phyloP scores from a whole-genome alignment of 2,888 invertebrate genomes.

The Dromius quadrimaculatus region DNA sequence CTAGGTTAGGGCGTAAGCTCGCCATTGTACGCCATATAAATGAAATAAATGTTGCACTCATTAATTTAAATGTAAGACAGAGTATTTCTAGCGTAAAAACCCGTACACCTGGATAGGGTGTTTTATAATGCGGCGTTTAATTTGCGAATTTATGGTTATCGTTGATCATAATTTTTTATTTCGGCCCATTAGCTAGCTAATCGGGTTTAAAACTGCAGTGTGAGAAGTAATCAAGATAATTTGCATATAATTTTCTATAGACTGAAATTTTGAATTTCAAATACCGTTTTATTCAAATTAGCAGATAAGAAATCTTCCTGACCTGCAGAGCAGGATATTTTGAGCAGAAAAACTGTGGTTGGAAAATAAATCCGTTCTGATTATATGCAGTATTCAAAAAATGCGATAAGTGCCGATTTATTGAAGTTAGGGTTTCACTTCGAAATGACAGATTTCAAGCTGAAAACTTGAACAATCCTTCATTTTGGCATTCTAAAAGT shows the following conservation, averaged over 20 bases:
- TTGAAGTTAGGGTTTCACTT: no score
- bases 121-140: conserved; percentile 45
- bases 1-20: conserved; percentile 16
- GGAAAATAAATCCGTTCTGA: no score
- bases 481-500: no score
- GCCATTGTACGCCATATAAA: conserved; percentile 45
- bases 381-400: no score
- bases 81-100: conserved; percentile 43
- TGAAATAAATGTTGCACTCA: conserved; percentile 50
- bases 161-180: conserved; percentile 49
- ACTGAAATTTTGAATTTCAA: conserved; percentile 14
- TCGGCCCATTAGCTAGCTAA: conserved; percentile 32
- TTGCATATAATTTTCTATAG: conserved; percentile 22
- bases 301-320: no score
- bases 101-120: conserved; percentile 42
- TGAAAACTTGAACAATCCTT: no score
- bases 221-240: conserved; percentile 27
- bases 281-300: no score
- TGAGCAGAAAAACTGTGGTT: no score
- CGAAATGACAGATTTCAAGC: no score
- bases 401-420: no score
- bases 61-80: conserved; percentile 51
- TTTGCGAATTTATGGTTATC: conserved; percentile 48
- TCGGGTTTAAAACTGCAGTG: conserved; percentile 39
- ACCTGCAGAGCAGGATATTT: no score